Conservation (phyloP, 2,113 vertebrate genomes). For the Spea bombifrons region DNA sequence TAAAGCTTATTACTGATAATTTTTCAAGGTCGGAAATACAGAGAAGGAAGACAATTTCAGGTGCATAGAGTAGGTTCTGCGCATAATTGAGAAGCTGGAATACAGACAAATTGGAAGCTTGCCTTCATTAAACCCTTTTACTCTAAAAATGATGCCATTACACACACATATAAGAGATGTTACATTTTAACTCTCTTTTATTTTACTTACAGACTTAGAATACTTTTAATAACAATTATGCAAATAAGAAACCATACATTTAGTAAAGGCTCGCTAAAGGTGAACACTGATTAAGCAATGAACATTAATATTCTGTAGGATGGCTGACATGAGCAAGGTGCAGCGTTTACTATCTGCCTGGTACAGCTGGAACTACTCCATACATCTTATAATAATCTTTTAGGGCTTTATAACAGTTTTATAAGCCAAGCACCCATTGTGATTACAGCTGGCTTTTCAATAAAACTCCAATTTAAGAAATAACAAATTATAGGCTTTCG, state of each 20-base stretch:
- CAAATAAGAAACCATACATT: constrained; percentile 24
- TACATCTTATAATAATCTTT: neutral
- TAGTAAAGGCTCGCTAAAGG: neutral
- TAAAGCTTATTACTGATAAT: constrained; percentile 21
- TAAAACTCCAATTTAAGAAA: no score
- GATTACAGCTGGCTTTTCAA: no score
- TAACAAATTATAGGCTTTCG: no score
- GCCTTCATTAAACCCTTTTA: constrained; percentile 20
- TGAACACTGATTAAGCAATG: no score
- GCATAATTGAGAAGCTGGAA: constrained; percentile 16
- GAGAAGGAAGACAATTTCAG: constrained; percentile 6
- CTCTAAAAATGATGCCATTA: constrained; percentile 13
- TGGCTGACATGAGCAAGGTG: constrained; percentile 21
- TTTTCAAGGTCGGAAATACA: constrained; percentile 13
- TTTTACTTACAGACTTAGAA: constrained; percentile 9
- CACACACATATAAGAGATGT: constrained; percentile 16
- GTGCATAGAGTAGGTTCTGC: constrained; percentile 12
- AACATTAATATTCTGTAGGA: constrained; percentile 13
- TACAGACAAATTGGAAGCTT: neutral
- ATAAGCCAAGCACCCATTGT: no score
- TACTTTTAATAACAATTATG: constrained; percentile 18
- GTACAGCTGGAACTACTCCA: neutral
- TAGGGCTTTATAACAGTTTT: neutral
- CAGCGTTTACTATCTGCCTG: neutral
- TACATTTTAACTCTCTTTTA: constrained; percentile 13